Conservation (phyloP, 1,140 invertebrate species). For the Aphis gossypii region DNA sequence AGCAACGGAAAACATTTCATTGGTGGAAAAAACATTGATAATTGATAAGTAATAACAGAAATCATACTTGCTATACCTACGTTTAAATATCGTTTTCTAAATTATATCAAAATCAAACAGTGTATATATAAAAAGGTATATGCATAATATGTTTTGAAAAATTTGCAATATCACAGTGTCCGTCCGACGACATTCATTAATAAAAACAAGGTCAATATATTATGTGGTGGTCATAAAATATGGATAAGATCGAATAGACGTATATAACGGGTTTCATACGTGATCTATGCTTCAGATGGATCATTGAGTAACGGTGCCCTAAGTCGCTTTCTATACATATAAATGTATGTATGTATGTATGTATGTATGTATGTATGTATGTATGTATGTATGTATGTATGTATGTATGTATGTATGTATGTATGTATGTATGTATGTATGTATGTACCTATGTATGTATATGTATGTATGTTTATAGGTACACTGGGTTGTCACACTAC, state of each 20-base stretch:
- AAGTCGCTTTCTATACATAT: conserved; percentile 43
- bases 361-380: not conserved
- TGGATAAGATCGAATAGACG: conserved; percentile 38
- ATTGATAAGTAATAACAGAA: not conserved
- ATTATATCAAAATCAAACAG: not conserved
- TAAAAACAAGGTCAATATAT: conserved; percentile 44
- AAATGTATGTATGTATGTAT: not conserved
- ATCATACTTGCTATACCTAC: not conserved
- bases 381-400: not conserved
- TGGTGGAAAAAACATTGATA: not conserved
- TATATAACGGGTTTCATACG: conserved; percentile 55
- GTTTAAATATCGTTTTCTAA: not conserved
- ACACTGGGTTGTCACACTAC: not conserved
- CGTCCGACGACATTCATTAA: not conserved
- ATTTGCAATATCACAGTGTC: not conserved
- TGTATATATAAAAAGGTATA: not conserved
- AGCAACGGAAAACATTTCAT: not conserved
- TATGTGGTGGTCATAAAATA: conserved; percentile 39
- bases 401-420: not conserved
- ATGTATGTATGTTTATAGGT: not conserved
- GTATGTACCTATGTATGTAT: not conserved
- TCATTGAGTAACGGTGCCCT: conserved; percentile 49
- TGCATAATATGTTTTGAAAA: not conserved
- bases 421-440: not conserved
- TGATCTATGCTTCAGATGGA: conserved; percentile 53